phyloP scores from a whole-genome alignment of 2,113 vertebrate species.

The Chaetura pelagica region DNA sequence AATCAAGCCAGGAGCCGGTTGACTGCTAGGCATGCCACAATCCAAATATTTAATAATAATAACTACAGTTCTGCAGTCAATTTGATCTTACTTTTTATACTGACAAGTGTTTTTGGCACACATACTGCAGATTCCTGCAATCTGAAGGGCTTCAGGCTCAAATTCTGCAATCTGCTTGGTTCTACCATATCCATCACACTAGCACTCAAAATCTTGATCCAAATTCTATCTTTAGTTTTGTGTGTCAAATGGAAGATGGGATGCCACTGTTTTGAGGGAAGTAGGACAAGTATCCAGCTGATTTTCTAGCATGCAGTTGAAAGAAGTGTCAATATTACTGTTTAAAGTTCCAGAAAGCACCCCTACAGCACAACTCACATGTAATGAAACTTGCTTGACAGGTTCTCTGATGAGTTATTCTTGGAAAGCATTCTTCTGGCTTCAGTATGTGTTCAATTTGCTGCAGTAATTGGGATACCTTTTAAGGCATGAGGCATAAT shows the following conservation, averaged over 20 bases:
- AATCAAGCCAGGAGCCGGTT: slow-evolving; percentile 1
- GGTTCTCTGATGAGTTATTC: background rate
- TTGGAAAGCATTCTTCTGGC: background rate
- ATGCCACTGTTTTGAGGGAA: background rate
- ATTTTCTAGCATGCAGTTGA: background rate
- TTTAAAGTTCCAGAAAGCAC: background rate
- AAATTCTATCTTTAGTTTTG: background rate
- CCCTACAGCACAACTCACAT: background rate
- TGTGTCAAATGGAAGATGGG: background rate
- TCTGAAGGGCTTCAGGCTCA: background rate
- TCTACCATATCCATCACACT: background rate
- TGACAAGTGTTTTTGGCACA: slow-evolving; percentile 11
- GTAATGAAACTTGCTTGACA: background rate
- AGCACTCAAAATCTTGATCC: background rate
- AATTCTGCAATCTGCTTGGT: background rate
- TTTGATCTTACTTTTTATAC: slow-evolving; percentile 9
- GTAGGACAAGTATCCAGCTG: background rate
- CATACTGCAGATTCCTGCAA: background rate
- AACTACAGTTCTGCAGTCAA: background rate
- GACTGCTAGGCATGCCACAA: background rate
- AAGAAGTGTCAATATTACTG: background rate
- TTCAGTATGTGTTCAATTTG: background rate
- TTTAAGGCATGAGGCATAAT: background rate
- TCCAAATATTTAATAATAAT: slow-evolving; percentile 35
- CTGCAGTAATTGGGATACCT: background rate